Evolutionary conservation across 2,113 vertebrate genomes (phyloP).

Genomic region (Pseudorasbora parva): DNA sequence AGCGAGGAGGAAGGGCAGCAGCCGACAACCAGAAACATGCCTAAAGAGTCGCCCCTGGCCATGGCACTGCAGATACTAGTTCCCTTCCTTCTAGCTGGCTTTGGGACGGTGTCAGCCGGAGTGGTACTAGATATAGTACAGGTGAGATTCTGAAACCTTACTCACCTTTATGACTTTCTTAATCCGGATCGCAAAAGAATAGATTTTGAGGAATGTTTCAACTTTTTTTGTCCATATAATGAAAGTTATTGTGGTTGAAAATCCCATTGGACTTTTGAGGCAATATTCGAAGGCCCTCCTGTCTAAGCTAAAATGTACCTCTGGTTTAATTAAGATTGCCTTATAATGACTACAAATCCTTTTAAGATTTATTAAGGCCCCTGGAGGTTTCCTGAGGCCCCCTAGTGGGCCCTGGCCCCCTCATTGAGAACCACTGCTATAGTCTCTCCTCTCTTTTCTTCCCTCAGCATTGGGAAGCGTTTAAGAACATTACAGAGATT

Average conservation of each 20-base stretch:
- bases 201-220: background rate
- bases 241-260: background rate
- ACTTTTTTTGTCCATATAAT: background rate
- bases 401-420: background rate
- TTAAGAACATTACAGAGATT: slow-evolving; percentile 93
- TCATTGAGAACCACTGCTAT: background rate
- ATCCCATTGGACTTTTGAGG: background rate
- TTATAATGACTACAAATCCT: background rate
- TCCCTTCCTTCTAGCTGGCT: slow-evolving; percentile 93
- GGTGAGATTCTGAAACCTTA: slow-evolving; percentile 73
- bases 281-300: background rate
- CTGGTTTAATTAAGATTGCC: background rate
- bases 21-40: slow-evolving; percentile 65
- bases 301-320: background rate
- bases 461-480: slow-evolving; percentile 93
- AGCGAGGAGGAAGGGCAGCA: slow-evolving; percentile 52
- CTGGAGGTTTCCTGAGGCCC: background rate
- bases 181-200: background rate
- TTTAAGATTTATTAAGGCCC: background rate
- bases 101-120: slow-evolving; percentile 94
- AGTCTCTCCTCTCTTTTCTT: background rate
- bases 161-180: background rate
- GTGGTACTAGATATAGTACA: slow-evolving; percentile 98
- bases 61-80: slow-evolving; percentile 94
- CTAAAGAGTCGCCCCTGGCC: slow-evolving; percentile 87